A percentile compares a stretch with the other conserved stretches of the same genome.
These are phyloP conservation scores for Pseudococcus longispinus DNA, from an alignment of 2,888 invertebrate species.

Conservation along the genomic window DNA sequence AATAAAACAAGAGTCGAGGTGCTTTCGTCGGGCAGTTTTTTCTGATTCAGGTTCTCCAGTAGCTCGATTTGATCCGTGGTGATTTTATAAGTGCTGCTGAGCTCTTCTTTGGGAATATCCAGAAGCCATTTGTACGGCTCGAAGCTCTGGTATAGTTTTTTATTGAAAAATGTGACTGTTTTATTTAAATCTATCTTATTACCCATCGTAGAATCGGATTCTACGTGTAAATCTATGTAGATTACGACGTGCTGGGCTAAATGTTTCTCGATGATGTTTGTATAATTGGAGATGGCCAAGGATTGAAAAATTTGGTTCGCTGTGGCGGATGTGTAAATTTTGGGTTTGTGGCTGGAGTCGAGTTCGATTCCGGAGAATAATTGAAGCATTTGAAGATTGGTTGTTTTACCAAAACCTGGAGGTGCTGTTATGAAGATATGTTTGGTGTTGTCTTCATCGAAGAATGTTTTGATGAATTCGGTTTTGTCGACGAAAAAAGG, in stretches of 20 bases:
- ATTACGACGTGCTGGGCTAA: not conserved
- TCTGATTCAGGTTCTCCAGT: not conserved
- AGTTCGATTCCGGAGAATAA: not conserved
- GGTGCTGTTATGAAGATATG: conserved; percentile 17
- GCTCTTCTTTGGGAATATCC: not conserved
- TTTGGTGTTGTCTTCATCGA: not conserved
- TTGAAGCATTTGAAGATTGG: conserved; percentile 20
- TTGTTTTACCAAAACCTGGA: conserved; percentile 40
- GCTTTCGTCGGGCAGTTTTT: not conserved
- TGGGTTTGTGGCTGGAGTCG: not conserved
- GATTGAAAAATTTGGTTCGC: not conserved
- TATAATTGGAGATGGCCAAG: not conserved
- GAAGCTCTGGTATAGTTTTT: not conserved
- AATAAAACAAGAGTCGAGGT: not conserved
- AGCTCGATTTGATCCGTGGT: not conserved
- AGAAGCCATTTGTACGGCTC: not conserved
- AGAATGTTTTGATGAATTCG: conserved; percentile 24
- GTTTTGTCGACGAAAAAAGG: conserved; percentile 46
- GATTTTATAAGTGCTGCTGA: not conserved
- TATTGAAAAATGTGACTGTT: not conserved
- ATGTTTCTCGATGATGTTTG: not conserved
- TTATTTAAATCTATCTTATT: not conserved
- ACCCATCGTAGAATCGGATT: not conserved
- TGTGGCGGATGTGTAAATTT: not conserved
- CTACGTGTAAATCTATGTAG: not conserved